Evolutionary conservation across 2,113 vertebrate species (phyloP).

Genomic region (Spea bombifrons): DNA sequence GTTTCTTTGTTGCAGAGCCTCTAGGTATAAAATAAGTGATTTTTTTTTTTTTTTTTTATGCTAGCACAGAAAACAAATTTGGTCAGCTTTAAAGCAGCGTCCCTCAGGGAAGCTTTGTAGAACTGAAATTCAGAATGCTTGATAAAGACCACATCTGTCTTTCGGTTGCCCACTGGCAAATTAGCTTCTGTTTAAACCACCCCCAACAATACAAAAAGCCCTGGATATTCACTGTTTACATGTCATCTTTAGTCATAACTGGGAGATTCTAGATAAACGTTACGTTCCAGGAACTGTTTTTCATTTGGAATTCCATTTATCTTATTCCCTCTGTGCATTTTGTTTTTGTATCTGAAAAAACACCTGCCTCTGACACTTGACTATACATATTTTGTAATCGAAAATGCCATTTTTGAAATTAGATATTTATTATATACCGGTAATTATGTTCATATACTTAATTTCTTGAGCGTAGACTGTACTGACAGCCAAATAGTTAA

Average conservation of each 20-base stretch:
- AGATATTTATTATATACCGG: too few relatives aligned
- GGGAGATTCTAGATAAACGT: conserved; percentile 16
- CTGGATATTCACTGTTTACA: neutral
- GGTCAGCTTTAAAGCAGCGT: conserved; percentile 33
- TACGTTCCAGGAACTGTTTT: neutral
- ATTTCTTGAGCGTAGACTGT: too few relatives aligned
- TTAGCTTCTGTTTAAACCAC: conserved; percentile 24
- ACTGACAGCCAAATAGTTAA: too few relatives aligned
- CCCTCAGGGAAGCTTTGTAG: conserved; percentile 45
- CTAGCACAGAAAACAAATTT: conserved; percentile 37
- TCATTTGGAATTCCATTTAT: conserved; percentile 14
- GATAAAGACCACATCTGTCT: conserved; percentile 34
- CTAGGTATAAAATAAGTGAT: conserved; percentile 46
- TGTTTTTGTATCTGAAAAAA: conserved; percentile 15
- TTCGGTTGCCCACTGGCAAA: conserved; percentile 31
- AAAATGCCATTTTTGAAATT: neutral
- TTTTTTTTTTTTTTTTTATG: too few relatives aligned
- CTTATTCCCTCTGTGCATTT: conserved; percentile 17
- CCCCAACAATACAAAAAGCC: neutral
- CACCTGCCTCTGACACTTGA: conserved; percentile 16
- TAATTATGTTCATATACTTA: too few relatives aligned
- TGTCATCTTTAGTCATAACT: conserved; percentile 20
- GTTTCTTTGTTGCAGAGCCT: neutral
- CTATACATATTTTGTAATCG: neutral
- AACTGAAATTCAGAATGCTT: conserved; percentile 48